Conservation (phyloP, 2,888 invertebrate species). For the Hypercompe scribonia region DNA sequence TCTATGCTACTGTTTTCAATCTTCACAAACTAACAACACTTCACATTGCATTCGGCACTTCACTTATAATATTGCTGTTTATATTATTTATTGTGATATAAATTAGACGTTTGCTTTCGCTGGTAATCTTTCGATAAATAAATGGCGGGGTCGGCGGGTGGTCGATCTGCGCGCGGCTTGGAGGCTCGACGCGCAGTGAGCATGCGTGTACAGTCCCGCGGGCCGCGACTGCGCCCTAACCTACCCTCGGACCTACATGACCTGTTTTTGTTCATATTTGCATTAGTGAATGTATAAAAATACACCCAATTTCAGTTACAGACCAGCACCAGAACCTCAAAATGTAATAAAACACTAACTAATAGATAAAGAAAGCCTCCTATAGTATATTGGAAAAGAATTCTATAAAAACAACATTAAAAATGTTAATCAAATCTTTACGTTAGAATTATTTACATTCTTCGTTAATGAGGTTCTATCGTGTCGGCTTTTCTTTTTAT, state of each 20-base stretch:
- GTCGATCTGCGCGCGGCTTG: slow-evolving; percentile 2
- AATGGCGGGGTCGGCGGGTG: not conserved
- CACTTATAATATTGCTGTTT: not conserved
- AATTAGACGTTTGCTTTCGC: slow-evolving; percentile 9
- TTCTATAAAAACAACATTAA: too few relatives aligned
- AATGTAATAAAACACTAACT: not conserved
- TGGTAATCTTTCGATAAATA: slow-evolving; percentile 6
- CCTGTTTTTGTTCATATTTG: not conserved
- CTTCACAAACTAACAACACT: not conserved
- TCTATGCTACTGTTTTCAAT: not conserved
- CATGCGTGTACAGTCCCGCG: slow-evolving; percentile 6
- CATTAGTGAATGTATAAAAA: not conserved
- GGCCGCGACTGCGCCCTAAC: slow-evolving; percentile 13
- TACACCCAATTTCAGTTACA: not conserved
- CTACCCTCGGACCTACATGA: not conserved
- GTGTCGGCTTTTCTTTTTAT: not conserved
- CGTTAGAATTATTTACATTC: too few relatives aligned
- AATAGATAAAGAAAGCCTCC: not conserved
- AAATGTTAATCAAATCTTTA: not conserved
- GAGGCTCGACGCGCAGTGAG: slow-evolving; percentile 3
- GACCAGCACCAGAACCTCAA: not conserved
- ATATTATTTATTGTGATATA: not conserved
- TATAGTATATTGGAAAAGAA: not conserved
- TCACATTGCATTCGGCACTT: slow-evolving; percentile 1
- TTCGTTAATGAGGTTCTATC: not conserved